phyloP scores from a whole-genome alignment of 2,113 vertebrate genomes.

The Athene cunicularia region DNA sequence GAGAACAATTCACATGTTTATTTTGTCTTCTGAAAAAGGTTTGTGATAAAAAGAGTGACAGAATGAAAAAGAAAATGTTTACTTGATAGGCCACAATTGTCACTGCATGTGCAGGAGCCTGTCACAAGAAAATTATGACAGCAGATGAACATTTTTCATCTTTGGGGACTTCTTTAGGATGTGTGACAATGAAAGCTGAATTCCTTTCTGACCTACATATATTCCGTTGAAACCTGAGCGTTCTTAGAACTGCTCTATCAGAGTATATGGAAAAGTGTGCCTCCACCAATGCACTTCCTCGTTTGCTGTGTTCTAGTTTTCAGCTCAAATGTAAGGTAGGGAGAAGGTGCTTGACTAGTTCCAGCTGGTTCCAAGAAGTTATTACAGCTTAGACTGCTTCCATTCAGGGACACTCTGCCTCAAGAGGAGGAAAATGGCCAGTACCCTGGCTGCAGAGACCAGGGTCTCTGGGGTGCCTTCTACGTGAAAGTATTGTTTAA shows the following conservation, averaged over 20 bases:
- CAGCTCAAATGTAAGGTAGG: not conserved
- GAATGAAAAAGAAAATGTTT: not conserved
- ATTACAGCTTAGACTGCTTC: not conserved
- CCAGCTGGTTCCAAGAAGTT: not conserved
- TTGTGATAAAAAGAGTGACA: not conserved
- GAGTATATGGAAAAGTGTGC: not conserved
- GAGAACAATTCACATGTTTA: not conserved
- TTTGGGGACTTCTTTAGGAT: not conserved
- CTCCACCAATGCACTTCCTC: not conserved
- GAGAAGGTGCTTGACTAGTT: not conserved
- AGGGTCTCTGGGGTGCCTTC: not conserved
- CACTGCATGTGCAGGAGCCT: not conserved
- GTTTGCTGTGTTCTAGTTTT: not conserved
- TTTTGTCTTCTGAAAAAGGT: not conserved
- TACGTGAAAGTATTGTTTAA: not conserved
- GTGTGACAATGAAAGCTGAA: not conserved
- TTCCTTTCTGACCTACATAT: not conserved
- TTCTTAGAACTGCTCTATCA: not conserved
- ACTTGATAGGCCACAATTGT: not conserved
- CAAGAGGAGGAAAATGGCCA: not conserved
- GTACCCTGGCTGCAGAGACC: not conserved
- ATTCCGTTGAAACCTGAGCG: not conserved
- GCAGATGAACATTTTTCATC: not conserved
- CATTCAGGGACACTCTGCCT: not conserved
- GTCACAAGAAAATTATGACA: not conserved